Percentiles rank a stretch among this genome's conserved stretches.
Evolutionary conservation across 2,797 vertebrate species (phyloP).

Genomic region (Myotis planiceps): DNA sequence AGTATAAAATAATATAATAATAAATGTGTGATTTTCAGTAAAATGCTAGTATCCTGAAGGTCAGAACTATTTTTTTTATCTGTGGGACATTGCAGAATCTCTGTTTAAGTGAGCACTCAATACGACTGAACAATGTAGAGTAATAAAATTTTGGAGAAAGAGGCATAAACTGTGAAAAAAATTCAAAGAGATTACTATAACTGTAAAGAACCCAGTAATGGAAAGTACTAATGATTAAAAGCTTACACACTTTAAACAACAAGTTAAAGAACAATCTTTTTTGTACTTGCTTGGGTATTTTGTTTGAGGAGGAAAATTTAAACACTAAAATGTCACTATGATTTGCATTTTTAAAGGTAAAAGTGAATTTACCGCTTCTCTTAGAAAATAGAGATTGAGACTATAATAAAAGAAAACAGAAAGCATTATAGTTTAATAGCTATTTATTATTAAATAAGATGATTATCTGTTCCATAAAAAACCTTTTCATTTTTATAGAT

Average conservation of each 20-base stretch:
- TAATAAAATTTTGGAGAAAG: neutral
- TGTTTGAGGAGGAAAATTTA: neutral
- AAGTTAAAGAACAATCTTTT: neutral
- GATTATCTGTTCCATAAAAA: conserved; percentile 13
- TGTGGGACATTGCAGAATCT: neutral
- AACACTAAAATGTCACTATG: neutral
- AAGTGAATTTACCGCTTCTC: neutral
- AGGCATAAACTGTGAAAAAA: neutral
- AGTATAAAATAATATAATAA: neutral
- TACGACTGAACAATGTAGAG: neutral
- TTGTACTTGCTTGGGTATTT: neutral
- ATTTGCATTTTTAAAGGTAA: neutral
- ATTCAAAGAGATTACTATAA: neutral
- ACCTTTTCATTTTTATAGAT: conserved; percentile 87
- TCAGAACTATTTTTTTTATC: neutral
- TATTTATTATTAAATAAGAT: neutral
- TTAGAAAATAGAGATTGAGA: neutral
- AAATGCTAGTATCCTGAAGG: neutral
- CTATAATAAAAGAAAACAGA: conserved; percentile 23
- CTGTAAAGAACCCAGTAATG: neutral
- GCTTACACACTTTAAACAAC: neutral
- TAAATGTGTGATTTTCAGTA: neutral
- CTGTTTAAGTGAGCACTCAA: neutral
- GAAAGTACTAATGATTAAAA: neutral
- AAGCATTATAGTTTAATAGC: neutral